Conservation (phyloP, 2,113 vertebrate species). For the Tetrao urogallus region DNA sequence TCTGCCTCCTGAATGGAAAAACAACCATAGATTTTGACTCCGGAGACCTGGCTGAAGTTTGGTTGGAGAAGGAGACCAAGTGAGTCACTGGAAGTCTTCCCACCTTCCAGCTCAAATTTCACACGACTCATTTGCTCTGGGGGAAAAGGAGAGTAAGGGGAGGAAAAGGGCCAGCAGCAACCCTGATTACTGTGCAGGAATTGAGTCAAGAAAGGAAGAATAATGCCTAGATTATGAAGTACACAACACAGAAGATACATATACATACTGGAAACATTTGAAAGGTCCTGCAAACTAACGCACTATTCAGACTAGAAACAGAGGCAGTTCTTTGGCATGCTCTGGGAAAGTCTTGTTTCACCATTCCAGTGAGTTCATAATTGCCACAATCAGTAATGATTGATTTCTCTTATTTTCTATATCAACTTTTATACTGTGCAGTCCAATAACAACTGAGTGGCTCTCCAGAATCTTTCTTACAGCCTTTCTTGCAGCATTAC, state of each 20-base stretch:
- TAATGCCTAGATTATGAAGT: neutral
- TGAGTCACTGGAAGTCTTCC: neutral
- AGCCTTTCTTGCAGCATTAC: neutral
- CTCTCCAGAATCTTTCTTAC: neutral
- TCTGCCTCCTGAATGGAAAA: neutral
- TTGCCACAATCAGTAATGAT: neutral
- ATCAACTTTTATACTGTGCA: neutral
- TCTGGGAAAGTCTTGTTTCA: neutral
- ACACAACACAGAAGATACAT: neutral
- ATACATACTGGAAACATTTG: neutral
- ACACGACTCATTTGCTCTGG: neutral
- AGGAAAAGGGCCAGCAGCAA: neutral
- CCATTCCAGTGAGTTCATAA: neutral
- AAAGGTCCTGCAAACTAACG: neutral
- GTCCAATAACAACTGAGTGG: neutral
- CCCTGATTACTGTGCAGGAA: rapidly evolving
- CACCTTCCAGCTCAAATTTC: neutral
- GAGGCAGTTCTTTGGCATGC: neutral
- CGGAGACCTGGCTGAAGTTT: neutral
- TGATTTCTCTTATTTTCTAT: no score
- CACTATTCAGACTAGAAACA: neutral
- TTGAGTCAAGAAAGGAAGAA: neutral
- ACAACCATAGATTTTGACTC: neutral
- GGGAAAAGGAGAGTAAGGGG: neutral
- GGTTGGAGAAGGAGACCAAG: neutral